A percentile compares a stretch with the other conserved stretches of the same genome.
phyloP scores from a whole-genome alignment of 2,888 invertebrate genomes.

The Campoplex capitator region DNA sequence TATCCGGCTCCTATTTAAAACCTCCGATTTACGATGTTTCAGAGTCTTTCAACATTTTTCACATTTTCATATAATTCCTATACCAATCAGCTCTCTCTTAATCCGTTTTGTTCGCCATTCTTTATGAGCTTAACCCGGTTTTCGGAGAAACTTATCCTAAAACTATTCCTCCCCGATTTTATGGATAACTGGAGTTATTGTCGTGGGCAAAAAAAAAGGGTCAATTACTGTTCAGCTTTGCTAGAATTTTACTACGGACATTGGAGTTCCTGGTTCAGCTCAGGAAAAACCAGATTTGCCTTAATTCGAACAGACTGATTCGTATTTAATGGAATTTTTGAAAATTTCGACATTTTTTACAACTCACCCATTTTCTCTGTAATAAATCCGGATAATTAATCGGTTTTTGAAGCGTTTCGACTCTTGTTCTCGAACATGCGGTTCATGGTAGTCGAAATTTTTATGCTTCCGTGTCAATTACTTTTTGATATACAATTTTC shows the following conservation, averaged over 20 bases:
- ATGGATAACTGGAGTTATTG: not conserved
- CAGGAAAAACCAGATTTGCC: not conserved
- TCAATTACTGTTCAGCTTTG: not conserved
- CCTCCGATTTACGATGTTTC: constrained; percentile 5
- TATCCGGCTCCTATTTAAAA: not conserved
- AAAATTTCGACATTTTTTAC: not conserved
- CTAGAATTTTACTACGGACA: not conserved
- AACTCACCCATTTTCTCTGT: too few species aligned
- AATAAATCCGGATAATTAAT: too few species aligned
- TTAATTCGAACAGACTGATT: not conserved
- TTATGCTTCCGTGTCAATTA: too few species aligned
- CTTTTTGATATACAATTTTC: too few species aligned
- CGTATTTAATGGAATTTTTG: not conserved
- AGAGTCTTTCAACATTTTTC: not conserved
- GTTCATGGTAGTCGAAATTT: too few species aligned
- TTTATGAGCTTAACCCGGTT: not conserved
- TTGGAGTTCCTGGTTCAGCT: not conserved
- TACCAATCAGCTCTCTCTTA: not conserved
- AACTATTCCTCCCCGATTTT: not conserved
- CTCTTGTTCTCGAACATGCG: too few species aligned
- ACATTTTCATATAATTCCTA: not conserved
- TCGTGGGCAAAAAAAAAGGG: not conserved
- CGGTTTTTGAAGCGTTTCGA: too few species aligned
- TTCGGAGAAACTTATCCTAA: not conserved
- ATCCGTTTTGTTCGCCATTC: not conserved